Evolutionary conservation across 2,113 vertebrate genomes (phyloP).

Genomic region (Esox niger): DNA sequence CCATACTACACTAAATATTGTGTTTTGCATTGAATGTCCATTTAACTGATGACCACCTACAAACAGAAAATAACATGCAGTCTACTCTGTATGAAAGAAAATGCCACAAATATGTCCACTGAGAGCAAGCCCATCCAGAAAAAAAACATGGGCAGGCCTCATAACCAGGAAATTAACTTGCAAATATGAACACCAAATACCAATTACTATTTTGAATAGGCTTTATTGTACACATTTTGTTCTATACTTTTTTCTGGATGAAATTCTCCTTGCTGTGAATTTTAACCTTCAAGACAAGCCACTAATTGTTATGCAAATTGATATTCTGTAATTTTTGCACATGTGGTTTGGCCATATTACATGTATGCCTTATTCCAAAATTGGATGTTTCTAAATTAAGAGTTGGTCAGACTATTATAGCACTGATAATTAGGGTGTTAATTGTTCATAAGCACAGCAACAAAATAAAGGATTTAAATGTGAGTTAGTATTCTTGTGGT

Average conservation of each 20-base stretch:
- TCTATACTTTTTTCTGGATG: not conserved
- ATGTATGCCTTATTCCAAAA: not conserved
- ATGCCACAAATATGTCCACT: not conserved
- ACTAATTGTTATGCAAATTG: conserved; percentile 44
- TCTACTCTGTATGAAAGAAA: not conserved
- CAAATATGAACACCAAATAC: not conserved
- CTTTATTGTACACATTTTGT: not conserved
- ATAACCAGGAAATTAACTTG: not conserved
- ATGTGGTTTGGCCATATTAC: not conserved
- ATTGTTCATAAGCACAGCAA: conserved; percentile 16
- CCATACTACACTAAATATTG: not conserved
- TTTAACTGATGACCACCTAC: not conserved
- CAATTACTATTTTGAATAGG: not conserved
- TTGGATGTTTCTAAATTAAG: not conserved
- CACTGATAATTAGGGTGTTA: not conserved
- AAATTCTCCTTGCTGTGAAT: conserved; percentile 12
- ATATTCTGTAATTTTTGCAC: conserved; percentile 2
- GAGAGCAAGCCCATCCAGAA: not conserved
- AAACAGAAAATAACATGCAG: not conserved
- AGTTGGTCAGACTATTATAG: not conserved
- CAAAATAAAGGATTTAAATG: conserved; percentile 18
- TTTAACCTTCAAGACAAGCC: conserved; percentile 54
- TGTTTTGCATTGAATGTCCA: not conserved
- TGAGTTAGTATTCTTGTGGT: conserved; percentile 27
- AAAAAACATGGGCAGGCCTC: not conserved